Percentiles rank a stretch among this genome's conserved stretches.
Evolutionary conservation across 2,797 vertebrate species (phyloP).

Genomic region (Bovichtus variegatus): DNA sequence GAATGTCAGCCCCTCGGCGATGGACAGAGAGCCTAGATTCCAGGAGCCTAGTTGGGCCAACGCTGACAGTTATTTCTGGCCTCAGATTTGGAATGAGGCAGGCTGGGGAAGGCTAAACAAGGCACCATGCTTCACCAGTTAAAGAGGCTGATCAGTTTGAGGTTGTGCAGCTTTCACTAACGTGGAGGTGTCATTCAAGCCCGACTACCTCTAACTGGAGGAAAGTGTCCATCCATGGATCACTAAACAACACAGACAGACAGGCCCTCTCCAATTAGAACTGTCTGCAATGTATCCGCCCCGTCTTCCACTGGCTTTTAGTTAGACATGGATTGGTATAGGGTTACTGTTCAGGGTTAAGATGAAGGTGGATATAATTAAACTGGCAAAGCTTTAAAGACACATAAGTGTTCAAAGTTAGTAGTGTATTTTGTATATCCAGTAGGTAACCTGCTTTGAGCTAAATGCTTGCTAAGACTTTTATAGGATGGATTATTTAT

Average conservation of each 20-base stretch:
- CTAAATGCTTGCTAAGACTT: slow-evolving; percentile 8
- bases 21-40: slow-evolving; percentile 60
- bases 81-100: slow-evolving; percentile 60
- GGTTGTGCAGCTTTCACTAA: slow-evolving; percentile 71
- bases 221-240: slow-evolving; percentile 74
- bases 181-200: slow-evolving; percentile 77
- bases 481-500: slow-evolving; percentile 1
- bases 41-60: slow-evolving; percentile 50
- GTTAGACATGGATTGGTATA: slow-evolving; percentile 42
- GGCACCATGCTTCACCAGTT: slow-evolving; percentile 78
- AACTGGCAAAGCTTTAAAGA: slow-evolving; percentile 24
- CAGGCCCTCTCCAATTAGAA: slow-evolving; percentile 76
- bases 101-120: slow-evolving; percentile 41
- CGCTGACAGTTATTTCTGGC: slow-evolving; percentile 73
- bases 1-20: slow-evolving; percentile 62
- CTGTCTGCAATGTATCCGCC: slow-evolving; percentile 38
- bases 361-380: slow-evolving; percentile 38
- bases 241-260: slow-evolving; percentile 74
- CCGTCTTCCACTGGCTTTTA: slow-evolving; percentile 47
- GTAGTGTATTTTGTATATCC: background rate
- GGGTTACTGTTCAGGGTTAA: slow-evolving; percentile 22
- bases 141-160: slow-evolving; percentile 77
- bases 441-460: background rate
- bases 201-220: slow-evolving; percentile 70
- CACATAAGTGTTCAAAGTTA: background rate